Evolutionary conservation across 2,113 vertebrate species (phyloP), one percentile per base, ranked within the genome.

Genomic region (Danionella cerebrum): DNA sequence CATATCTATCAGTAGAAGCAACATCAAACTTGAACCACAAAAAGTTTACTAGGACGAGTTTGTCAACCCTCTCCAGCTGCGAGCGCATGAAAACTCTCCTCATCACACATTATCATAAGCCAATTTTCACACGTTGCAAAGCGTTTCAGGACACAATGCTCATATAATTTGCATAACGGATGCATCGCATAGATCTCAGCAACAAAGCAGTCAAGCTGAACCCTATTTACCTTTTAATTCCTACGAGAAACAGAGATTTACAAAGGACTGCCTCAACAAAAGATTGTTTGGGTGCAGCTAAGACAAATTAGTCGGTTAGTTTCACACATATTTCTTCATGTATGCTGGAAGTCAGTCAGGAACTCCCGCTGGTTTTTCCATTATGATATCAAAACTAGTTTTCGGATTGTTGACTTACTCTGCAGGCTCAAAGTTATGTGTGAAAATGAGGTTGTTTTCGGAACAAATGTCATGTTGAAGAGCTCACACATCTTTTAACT

Each of bases 151-250:
- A 53, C 29, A 54, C 52, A 50, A 24, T 33, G 59, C 25, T 24
- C n/a, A 48, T 25, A 42, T 47, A 66, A 66, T 48, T 11, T 45
- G 19, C 35, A 31, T 58, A 16, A 21, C 22, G 6, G 25, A 14
- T 44, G 24, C 57, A 44, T 27, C 3, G 14, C 48, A 38, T 25
- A 48, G 35, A 57, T 54, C 33, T 62, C 1, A 51, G 2, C 39
- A 65, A 65, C 62, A 50, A 50, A 65, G 42, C 24, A 25, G 14
- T 55, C 13, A 12, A 36, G 59, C 45, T 38, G 39, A 54, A 70
- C 50, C 10, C 8, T 4, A 36, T 19, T 38, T 31, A 31, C 14
- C 55, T 24, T 29, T 52, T 44, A 36, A 64, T 45, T 57, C 14
- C 52, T 16, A n/a, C 14, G 5, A 16, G 54, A 22, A 45, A 55